phyloP scores from a whole-genome alignment of 1,140 invertebrate species.

The Thalassaphorura encarpata region DNA sequence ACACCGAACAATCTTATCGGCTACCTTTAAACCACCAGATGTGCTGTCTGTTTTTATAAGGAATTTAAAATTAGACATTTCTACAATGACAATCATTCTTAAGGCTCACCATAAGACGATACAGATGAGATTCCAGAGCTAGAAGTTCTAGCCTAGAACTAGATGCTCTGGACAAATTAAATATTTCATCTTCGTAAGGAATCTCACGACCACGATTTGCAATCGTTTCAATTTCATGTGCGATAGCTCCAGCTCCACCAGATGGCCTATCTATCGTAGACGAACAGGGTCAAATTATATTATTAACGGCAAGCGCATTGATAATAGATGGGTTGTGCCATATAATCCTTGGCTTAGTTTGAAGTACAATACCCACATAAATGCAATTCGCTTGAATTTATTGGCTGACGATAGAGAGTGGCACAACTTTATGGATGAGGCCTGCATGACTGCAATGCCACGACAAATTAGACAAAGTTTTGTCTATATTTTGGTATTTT shows the following conservation, averaged over 20 bases:
- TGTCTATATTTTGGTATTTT: conserved; percentile 20
- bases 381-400: conserved; percentile 35
- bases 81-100: too few relatives aligned
- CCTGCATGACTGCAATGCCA: conserved; percentile 14
- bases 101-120: too few relatives aligned
- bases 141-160: too few relatives aligned
- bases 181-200: too few relatives aligned
- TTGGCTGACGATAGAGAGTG: conserved; percentile 37
- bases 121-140: too few relatives aligned
- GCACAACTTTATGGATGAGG: conserved; percentile 30
- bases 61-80: background rate
- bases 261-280: conserved; percentile 36
- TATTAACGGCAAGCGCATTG: conserved; percentile 30
- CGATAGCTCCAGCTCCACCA: too few relatives aligned
- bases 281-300: background rate
- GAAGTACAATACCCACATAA: conserved; percentile 43
- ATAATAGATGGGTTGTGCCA: conserved; percentile 45
- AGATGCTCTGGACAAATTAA: too few relatives aligned
- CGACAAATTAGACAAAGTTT: conserved; percentile 26
- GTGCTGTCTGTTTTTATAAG: background rate
- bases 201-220: too few relatives aligned
- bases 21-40: background rate
- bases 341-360: conserved; percentile 44
- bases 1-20: conserved; percentile 7
- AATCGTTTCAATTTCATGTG: too few relatives aligned